phyloP scores from a whole-genome alignment of 2,113 vertebrate genomes.

The Dromaius novaehollandiae region DNA sequence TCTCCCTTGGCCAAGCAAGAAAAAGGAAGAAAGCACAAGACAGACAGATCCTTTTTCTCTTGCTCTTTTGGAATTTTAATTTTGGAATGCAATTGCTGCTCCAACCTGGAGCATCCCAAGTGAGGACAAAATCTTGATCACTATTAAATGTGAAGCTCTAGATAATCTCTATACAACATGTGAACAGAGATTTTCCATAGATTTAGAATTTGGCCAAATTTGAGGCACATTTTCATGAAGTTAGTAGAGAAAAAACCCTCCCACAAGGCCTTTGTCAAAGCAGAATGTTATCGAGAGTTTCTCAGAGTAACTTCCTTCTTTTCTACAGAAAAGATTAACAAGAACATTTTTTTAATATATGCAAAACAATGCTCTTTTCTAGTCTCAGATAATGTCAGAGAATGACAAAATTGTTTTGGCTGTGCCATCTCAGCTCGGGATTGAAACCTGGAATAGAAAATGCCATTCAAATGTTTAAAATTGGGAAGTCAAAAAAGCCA shows the following conservation, averaged over 20 bases:
- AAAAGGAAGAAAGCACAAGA: neutral
- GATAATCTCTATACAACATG: neutral
- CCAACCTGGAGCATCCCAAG: neutral
- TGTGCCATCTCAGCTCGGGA: neutral
- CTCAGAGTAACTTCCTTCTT: neutral
- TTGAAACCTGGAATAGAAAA: neutral
- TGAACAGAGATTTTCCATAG: neutral
- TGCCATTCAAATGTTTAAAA: neutral
- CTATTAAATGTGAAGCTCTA: neutral
- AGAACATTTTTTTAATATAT: neutral
- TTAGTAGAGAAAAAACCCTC: neutral
- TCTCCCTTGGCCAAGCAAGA: rapidly evolving
- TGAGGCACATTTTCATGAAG: neutral
- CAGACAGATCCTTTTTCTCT: neutral
- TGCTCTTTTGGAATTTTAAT: neutral
- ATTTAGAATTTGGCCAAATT: neutral
- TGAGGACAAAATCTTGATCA: neutral
- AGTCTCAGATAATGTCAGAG: neutral
- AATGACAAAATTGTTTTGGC: constrained; percentile 11
- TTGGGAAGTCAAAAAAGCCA: neutral
- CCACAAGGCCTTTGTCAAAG: neutral
- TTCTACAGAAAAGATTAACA: neutral
- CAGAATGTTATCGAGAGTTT: neutral
- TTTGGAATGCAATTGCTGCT: neutral
- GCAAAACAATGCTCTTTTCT: neutral